These are phyloP conservation scores for Bolinopsis microptera DNA, from an alignment of 37 sponge, comb jelly and placozoan genomes.

Conservation along the genomic window DNA sequence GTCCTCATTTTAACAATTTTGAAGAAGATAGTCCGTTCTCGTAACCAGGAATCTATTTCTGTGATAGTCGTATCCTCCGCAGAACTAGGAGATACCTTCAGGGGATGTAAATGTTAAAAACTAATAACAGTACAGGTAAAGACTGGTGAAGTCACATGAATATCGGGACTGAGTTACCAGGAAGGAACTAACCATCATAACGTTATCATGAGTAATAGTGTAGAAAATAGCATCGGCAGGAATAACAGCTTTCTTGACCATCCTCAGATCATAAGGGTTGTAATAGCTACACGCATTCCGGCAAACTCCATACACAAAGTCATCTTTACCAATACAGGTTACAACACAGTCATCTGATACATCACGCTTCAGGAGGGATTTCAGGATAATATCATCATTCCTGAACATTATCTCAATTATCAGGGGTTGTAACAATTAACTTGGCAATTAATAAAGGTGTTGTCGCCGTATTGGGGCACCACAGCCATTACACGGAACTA, in stretches of 20 bases:
- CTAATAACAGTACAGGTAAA: too few relatives aligned
- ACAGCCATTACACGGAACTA: too few relatives aligned
- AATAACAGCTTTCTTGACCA: not conserved
- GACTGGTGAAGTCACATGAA: too few relatives aligned
- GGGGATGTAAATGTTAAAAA: not conserved
- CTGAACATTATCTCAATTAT: not conserved
- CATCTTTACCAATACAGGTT: not conserved
- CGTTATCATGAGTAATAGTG: slow-evolving; percentile 21
- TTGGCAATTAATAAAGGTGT: too few relatives aligned
- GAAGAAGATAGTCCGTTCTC: slow-evolving; percentile 46
- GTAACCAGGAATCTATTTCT: slow-evolving; percentile 6
- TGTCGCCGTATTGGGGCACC: too few relatives aligned
- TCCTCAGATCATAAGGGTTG: slow-evolving; percentile 55
- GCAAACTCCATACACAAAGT: slow-evolving; percentile 34
- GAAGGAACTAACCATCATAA: slow-evolving; percentile 53
- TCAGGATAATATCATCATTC: slow-evolving; percentile 20
- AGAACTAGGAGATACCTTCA: not conserved
- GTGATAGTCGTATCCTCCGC: slow-evolving; percentile 2
- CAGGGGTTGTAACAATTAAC: too few relatives aligned
- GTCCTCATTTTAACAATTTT: slow-evolving; percentile 59
- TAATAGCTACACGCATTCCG: not conserved
- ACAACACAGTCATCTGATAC: not conserved
- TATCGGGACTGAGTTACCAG: too few relatives aligned
- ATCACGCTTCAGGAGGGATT: slow-evolving; percentile 34
- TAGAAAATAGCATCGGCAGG: slow-evolving; percentile 31